Conservation (phyloP, 2,888 invertebrate genomes). For the Athalia circularis region DNA sequence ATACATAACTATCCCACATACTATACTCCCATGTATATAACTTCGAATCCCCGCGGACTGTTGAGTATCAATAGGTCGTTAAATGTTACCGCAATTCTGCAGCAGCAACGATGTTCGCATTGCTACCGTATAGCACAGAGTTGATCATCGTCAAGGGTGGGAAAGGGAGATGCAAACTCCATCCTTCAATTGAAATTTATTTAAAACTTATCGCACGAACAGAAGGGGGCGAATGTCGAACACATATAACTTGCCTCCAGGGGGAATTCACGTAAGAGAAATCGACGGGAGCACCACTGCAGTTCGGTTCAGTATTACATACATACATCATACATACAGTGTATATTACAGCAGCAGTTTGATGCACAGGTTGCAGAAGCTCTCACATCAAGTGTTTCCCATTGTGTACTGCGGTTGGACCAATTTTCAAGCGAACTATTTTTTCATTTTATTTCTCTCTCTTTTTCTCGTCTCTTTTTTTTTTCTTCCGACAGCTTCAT, state of each 20-base stretch:
- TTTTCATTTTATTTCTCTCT: neutral
- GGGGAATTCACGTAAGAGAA: neutral
- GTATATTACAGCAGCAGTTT: conserved; percentile 61
- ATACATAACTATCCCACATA: conserved; percentile 3
- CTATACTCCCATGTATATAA: conserved; percentile 51
- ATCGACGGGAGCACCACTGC: conserved; percentile 35
- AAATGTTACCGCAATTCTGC: conserved; percentile 56
- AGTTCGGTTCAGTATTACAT: conserved; percentile 1
- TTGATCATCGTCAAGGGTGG: conserved; percentile 49
- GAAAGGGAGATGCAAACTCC: conserved; percentile 47
- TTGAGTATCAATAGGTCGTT: conserved; percentile 73
- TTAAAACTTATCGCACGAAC: conserved; percentile 64
- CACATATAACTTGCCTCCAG: neutral
- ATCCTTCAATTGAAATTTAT: conserved; percentile 70
- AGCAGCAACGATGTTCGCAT: too few species aligned
- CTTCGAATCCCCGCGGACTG: conserved; percentile 45
- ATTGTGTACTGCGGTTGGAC: conserved; percentile 55
- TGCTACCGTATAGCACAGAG: too few species aligned
- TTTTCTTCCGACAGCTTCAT: neutral
- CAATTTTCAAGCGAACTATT: conserved; percentile 51
- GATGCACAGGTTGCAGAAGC: conserved; percentile 65
- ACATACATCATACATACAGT: conserved; percentile 51
- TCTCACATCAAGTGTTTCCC: conserved; percentile 65
- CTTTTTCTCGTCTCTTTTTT: too few species aligned
- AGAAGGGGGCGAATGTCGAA: conserved; percentile 26